These are phyloP conservation scores for Campodea augens DNA, from an alignment of 1,140 invertebrate genomes.

Conservation along the genomic window DNA sequence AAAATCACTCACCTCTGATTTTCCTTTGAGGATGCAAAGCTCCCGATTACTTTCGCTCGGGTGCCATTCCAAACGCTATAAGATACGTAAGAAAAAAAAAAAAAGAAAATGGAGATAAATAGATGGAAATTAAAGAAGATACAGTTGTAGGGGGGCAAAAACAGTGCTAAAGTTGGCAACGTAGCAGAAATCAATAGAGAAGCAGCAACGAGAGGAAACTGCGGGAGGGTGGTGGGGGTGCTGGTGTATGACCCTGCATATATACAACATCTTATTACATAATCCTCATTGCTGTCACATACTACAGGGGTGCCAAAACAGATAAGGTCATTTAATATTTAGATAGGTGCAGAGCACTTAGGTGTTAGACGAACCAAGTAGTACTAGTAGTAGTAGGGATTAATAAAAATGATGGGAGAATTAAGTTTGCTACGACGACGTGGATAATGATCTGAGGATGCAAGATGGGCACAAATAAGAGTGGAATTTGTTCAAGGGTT, in stretches of 20 bases:
- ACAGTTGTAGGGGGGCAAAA: neutral
- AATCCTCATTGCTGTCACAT: no score
- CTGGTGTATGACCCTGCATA: neutral
- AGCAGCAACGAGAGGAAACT: neutral
- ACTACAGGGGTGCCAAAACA: no score
- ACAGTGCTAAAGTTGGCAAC: neutral
- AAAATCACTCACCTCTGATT: constrained; percentile 39
- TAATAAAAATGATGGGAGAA: no score
- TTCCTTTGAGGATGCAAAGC: constrained; percentile 71
- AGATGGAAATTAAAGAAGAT: neutral
- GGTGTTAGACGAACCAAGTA: no score
- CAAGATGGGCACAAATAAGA: no score
- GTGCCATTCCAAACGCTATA: constrained; percentile 64
- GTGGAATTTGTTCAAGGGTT: no score
- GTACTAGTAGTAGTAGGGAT: no score
- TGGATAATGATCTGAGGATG: no score
- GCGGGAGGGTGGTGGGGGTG: neutral
- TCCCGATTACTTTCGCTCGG: constrained; percentile 60
- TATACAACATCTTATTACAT: no score
- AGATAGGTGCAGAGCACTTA: no score
- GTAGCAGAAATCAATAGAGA: neutral
- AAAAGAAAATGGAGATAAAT: neutral
- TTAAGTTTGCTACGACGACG: no score
- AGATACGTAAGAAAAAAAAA: constrained; percentile 17
- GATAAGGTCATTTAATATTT: no score